Percentiles rank a stretch among this genome's conserved stretches.
Conservation (phyloP, 2,797 vertebrate species). For the Acipenser oxyrinchus region DNA sequence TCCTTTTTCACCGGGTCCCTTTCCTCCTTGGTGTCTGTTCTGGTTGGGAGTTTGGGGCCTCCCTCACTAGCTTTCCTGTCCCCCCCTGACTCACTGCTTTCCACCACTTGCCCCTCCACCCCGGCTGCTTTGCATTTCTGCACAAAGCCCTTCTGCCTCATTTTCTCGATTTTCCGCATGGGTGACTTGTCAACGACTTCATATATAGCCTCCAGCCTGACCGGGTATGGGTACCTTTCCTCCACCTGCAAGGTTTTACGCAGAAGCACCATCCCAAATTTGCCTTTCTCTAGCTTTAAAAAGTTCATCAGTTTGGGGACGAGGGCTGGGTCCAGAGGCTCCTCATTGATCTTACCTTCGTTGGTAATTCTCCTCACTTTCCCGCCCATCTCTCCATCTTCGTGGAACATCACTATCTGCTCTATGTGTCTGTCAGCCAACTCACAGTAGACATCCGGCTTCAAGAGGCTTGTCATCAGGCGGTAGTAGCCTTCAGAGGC, state of each 20-base stretch:
- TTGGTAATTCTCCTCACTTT: constrained; percentile 82
- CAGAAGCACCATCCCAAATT: constrained; percentile 92
- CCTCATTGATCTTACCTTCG: constrained; percentile 85
- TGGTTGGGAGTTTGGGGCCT: constrained; percentile 20
- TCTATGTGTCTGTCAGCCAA: constrained; percentile 88
- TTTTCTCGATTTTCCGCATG: constrained; percentile 82
- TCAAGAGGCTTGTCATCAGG: constrained; percentile 92
- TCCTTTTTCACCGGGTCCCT: constrained; percentile 49
- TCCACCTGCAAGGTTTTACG: constrained; percentile 93
- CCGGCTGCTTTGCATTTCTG: constrained; percentile 88
- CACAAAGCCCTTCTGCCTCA: constrained; percentile 89
- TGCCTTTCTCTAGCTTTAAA: constrained; percentile 91
- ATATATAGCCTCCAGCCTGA: constrained; percentile 91
- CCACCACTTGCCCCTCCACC: constrained; percentile 83
- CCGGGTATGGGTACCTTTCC: constrained; percentile 92
- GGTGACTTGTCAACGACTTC: constrained; percentile 90
- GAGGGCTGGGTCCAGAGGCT: constrained; percentile 74
- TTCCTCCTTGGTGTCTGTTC: constrained; percentile 31
- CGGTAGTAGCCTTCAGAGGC: constrained; percentile 92
- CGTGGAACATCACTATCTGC: constrained; percentile 88
- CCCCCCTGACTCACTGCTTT: constrained; percentile 38
- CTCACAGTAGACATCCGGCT: constrained; percentile 89
- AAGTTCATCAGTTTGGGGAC: constrained; percentile 88
- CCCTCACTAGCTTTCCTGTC: constrained; percentile 28
- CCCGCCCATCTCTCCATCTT: constrained; percentile 81